A percentile compares a stretch with the other conserved stretches of the same genome.
Evolutionary conservation across 2,113 vertebrate species (phyloP).

Genomic region (Addax nasomaculatus): DNA sequence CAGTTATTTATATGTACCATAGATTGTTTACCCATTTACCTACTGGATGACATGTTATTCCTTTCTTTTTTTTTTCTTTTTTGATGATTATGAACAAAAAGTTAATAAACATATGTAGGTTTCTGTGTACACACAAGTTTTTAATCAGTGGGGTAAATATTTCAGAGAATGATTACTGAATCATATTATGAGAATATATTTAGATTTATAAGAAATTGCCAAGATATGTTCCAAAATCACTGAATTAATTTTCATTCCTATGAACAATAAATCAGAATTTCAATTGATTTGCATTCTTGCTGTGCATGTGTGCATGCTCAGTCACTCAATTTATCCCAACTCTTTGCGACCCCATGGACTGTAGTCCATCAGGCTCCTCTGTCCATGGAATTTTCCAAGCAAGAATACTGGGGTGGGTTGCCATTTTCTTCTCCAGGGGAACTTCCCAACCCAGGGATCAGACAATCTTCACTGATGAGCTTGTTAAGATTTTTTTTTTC

Average conservation of each 20-base stretch:
- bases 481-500: too few relatives aligned
- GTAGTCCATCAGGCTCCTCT: background rate
- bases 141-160: background rate
- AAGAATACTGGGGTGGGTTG: background rate
- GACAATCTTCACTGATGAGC: background rate
- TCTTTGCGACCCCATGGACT: background rate
- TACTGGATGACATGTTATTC: background rate
- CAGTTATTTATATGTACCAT: background rate
- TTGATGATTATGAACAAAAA: background rate
- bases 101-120: background rate
- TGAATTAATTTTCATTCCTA: background rate
- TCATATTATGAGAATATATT: background rate
- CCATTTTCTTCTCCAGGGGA: background rate
- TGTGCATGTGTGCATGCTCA: background rate
- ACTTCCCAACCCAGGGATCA: background rate
- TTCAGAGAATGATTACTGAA: background rate
- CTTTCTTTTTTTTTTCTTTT: background rate
- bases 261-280: background rate
- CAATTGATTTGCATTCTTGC: background rate
- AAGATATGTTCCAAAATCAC: background rate
- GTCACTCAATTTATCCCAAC: background rate
- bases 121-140: background rate
- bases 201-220: background rate
- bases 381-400: background rate
- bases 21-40: background rate